phyloP scores from a whole-genome alignment of 2,113 vertebrate genomes.

The Psophia crepitans region DNA sequence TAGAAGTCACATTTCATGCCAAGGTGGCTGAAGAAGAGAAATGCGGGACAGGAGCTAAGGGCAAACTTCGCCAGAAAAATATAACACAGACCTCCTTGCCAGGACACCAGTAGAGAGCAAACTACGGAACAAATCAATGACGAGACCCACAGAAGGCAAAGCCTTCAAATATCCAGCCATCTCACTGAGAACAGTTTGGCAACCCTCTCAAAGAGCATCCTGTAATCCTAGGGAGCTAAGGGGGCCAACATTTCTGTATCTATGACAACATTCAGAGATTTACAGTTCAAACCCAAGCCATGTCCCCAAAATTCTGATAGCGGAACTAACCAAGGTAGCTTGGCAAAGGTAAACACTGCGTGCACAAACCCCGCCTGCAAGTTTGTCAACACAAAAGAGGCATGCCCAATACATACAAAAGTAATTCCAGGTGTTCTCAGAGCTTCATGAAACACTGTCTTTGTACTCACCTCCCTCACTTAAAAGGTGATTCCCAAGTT shows the following conservation, averaged over 20 bases:
- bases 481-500: background rate
- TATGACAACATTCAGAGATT: background rate
- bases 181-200: background rate
- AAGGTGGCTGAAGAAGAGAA: background rate
- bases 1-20: background rate
- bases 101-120: background rate
- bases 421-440: background rate
- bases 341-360: background rate
- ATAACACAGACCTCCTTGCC: background rate
- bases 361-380: rapidly evolving
- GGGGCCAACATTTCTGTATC: background rate
- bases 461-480: background rate
- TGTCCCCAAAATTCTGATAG: background rate
- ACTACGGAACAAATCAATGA: background rate
- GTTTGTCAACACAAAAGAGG: background rate
- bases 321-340: background rate
- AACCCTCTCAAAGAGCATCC: background rate
- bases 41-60: background rate
- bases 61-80: background rate
- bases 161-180: background rate
- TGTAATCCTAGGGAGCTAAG: background rate
- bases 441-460: background rate
- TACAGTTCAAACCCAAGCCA: background rate
- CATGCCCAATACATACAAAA: background rate
- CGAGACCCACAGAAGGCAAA: background rate